Conservation (phyloP, 1,140 invertebrate species). For the Ceratina japonica region DNA sequence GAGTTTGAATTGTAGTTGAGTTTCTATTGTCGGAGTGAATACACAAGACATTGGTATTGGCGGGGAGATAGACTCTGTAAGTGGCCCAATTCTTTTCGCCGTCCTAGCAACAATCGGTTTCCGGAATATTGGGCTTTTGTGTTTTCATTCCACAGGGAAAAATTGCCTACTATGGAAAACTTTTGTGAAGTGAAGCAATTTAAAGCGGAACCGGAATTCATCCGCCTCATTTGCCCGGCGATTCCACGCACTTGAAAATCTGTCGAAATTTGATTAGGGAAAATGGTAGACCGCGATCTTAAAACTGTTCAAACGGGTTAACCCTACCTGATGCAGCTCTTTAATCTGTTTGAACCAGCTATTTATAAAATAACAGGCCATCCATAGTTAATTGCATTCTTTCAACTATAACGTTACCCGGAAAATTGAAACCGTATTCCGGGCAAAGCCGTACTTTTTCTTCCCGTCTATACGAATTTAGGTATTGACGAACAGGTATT, state of each 20-base stretch:
- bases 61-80: slow-evolving; percentile 3
- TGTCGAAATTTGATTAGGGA: slow-evolving; percentile 38
- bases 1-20: neutral
- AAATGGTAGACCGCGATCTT: slow-evolving; percentile 10
- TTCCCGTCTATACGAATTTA: no score
- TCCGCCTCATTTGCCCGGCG: slow-evolving; percentile 1
- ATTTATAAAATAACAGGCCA: neutral
- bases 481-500: no score
- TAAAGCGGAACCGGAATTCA: slow-evolving; percentile 25
- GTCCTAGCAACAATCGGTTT: slow-evolving; percentile 1
- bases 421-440: neutral
- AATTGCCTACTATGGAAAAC: neutral
- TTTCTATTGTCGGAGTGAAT: neutral
- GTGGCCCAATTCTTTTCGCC: slow-evolving; percentile 6
- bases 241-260: slow-evolving; percentile 37
- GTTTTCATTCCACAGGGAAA: neutral
- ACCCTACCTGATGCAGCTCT: neutral
- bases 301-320: no score
- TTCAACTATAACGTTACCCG: neutral
- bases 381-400: neutral
- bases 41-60: neutral
- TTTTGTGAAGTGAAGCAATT: slow-evolving; percentile 49
- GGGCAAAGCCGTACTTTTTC: neutral
- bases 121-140: slow-evolving; percentile 17
- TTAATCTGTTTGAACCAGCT: neutral